These are phyloP conservation scores for Pluvialis apricaria DNA, from an alignment of 2,113 vertebrate genomes.

Conservation along the genomic window DNA sequence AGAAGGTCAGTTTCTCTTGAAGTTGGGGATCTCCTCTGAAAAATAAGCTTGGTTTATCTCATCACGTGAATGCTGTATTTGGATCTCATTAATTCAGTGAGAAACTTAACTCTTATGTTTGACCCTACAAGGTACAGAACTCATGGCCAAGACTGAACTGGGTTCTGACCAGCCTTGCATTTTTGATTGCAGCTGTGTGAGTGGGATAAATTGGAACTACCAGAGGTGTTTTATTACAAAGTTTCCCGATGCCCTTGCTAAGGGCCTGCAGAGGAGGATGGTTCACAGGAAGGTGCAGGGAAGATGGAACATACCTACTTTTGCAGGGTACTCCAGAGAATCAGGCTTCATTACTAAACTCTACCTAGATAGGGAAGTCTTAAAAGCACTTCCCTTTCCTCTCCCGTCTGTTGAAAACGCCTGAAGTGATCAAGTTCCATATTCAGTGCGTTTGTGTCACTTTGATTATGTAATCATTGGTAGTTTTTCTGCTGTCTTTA, in stretches of 20 bases:
- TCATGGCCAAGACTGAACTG: not conserved
- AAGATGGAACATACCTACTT: not conserved
- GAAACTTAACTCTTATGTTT: not conserved
- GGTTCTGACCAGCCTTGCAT: not conserved
- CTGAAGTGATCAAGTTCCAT: not conserved
- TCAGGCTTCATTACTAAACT: not conserved
- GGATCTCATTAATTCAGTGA: not conserved
- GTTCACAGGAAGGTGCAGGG: not conserved
- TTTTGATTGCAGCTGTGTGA: not conserved
- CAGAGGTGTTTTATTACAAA: not conserved
- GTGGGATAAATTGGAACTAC: not conserved
- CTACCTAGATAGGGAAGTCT: not conserved
- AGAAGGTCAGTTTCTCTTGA: not conserved
- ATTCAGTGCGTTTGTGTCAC: not conserved
- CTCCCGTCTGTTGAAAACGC: not conserved
- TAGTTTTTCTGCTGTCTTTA: not conserved
- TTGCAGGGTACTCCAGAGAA: not conserved
- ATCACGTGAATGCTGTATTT: not conserved
- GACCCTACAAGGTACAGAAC: not conserved
- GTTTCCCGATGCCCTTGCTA: not conserved
- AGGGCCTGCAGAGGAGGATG: not conserved
- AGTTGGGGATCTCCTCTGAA: not conserved
- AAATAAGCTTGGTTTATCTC: not conserved
- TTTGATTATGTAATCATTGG: not conserved
- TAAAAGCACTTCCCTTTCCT: not conserved